These are phyloP conservation scores for Sebastes aleutianus DNA, from an alignment of 2,797 vertebrate species.

Conservation along the genomic window DNA sequence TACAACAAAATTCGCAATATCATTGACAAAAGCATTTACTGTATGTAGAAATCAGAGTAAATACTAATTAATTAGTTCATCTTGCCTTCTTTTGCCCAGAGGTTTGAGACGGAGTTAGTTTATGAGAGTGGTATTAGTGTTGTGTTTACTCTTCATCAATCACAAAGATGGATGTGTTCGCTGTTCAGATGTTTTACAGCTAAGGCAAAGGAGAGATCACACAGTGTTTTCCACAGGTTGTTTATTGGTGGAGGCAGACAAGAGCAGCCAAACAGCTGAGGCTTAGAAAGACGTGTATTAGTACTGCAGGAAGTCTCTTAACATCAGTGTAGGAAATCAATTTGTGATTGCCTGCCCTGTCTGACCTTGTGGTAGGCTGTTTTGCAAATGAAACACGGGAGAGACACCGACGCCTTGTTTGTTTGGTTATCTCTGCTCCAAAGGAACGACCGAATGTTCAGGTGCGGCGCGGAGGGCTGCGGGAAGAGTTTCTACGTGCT, in stretches of 20 bases:
- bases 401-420: background rate
- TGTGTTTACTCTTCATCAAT: background rate
- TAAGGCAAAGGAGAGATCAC: background rate
- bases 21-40: background rate
- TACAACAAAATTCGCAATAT: background rate
- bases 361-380: background rate
- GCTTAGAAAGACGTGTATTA: background rate
- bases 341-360: background rate
- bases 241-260: background rate
- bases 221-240: slow-evolving; percentile 10
- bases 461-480: slow-evolving; percentile 94
- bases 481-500: slow-evolving; percentile 99
- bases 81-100: background rate
- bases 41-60: background rate
- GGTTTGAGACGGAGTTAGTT: background rate
- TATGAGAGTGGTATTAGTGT: background rate
- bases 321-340: slow-evolving; percentile 13
- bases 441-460: slow-evolving; percentile 97
- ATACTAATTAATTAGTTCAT: background rate
- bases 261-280: background rate
- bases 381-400: background rate
- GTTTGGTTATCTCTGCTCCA: slow-evolving; percentile 9
- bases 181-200: background rate
- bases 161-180: background rate
- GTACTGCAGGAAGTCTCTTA: background rate